Evolutionary conservation across 1,140 invertebrate species (phyloP).

Genomic region (Achatina immaculata): DNA sequence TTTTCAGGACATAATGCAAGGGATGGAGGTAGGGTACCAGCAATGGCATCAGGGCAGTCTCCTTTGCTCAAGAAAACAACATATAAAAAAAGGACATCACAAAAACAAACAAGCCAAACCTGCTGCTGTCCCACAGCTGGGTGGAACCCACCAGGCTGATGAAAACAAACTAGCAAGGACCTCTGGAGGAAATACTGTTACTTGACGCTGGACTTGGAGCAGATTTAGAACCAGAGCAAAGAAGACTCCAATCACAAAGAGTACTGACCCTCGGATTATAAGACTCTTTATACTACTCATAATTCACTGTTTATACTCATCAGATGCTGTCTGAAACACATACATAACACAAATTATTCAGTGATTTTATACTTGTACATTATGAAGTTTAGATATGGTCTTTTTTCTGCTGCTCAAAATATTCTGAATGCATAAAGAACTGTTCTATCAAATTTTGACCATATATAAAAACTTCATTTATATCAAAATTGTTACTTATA

Average conservation of each 20-base stretch:
- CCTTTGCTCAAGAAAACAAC: no score
- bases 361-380: no score
- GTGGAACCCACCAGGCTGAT: slow-evolving; percentile 71
- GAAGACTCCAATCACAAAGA: slow-evolving; percentile 68
- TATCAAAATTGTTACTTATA: no score
- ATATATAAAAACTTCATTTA: no score
- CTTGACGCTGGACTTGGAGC: slow-evolving; percentile 64
- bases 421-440: background rate
- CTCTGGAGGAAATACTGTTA: slow-evolving; percentile 60
- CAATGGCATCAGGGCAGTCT: no score
- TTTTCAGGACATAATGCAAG: no score
- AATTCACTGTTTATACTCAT: background rate
- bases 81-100: no score
- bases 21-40: no score
- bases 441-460: no score
- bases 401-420: background rate
- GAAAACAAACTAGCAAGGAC: slow-evolving; percentile 54
- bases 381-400: no score
- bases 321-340: no score
- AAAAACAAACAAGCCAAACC: slow-evolving; percentile 49
- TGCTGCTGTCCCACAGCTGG: slow-evolving; percentile 68
- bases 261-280: slow-evolving; percentile 53
- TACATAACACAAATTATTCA: no score
- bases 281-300: slow-evolving; percentile 44
- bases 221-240: slow-evolving; percentile 70